These are phyloP conservation scores for Stenodema calcarata DNA, from an alignment of 2,888 invertebrate species.

Conservation along the genomic window DNA sequence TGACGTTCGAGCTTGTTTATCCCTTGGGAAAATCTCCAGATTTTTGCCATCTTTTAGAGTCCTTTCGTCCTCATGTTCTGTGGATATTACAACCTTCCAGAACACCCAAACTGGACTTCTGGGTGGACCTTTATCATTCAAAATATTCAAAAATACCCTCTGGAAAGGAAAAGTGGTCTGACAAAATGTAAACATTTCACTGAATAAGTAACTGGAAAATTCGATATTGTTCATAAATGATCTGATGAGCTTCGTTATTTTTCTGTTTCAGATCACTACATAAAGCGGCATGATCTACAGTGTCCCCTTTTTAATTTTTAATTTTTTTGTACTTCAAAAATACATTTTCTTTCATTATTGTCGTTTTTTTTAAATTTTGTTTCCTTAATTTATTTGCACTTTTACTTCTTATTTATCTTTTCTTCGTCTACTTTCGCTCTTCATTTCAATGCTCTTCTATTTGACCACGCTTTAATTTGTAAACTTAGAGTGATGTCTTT, in stretches of 20 bases:
- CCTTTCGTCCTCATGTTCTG: too few relatives aligned
- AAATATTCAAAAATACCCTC: too few relatives aligned
- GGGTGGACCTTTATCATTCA: too few relatives aligned
- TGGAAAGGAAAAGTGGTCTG: too few relatives aligned
- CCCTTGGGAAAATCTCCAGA: too few relatives aligned
- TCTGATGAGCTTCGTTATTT: background rate
- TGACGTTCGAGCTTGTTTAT: too few relatives aligned
- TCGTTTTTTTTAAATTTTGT: conserved; percentile 23
- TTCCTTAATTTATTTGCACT: background rate
- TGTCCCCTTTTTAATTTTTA: background rate
- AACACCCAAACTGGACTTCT: too few relatives aligned
- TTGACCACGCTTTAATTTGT: background rate
- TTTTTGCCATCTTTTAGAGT: too few relatives aligned
- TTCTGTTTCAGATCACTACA: background rate
- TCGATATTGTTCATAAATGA: too few relatives aligned
- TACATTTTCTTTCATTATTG: background rate
- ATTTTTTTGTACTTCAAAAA: conserved; percentile 1
- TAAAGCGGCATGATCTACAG: background rate
- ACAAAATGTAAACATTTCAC: too few relatives aligned
- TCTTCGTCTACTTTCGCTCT: background rate
- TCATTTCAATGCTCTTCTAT: background rate
- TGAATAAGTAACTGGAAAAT: too few relatives aligned
- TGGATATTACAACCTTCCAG: too few relatives aligned
- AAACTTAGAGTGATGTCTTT: background rate
- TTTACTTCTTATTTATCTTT: background rate